A percentile compares a stretch with the other conserved stretches of the same genome.
Conservation (phyloP, 53 echinoderm and acorn worm genomes). For the Astropecten irregularis region DNA sequence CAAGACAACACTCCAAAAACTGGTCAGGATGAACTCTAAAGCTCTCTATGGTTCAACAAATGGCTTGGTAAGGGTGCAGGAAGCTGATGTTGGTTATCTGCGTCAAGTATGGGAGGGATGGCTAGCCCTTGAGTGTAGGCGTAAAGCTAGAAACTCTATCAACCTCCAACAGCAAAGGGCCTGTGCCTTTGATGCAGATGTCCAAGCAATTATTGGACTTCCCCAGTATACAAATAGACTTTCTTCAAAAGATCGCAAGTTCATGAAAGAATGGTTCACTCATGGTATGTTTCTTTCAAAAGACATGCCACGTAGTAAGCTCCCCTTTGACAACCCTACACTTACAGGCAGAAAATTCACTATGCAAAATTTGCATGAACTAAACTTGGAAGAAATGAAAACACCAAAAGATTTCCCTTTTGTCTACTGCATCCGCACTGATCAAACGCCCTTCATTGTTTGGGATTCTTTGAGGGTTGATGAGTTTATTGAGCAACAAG, state of each 20-base stretch:
- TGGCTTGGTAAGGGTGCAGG: not conserved
- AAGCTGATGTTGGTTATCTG: slow-evolving; percentile 24
- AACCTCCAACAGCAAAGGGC: slow-evolving; percentile 40
- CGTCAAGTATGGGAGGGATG: slow-evolving; percentile 56
- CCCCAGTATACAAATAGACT: not conserved
- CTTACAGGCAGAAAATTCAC: slow-evolving; percentile 44
- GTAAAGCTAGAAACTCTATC: not conserved
- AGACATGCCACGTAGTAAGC: not conserved
- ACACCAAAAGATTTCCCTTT: slow-evolving; percentile 36
- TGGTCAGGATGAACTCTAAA: not conserved
- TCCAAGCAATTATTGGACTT: not conserved
- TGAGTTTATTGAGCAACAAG: not conserved
- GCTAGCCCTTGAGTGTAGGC: slow-evolving; percentile 33
- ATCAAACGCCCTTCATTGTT: slow-evolving; percentile 30
- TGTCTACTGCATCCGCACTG: slow-evolving; percentile 34
- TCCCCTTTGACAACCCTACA: slow-evolving; percentile 57
- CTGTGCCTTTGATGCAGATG: slow-evolving; percentile 4
- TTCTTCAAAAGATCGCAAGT: slow-evolving; percentile 3
- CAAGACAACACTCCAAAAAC: not conserved
- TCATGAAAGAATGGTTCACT: slow-evolving; percentile 24
- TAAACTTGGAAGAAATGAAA: too few species aligned
- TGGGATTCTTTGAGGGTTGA: slow-evolving; percentile 59
- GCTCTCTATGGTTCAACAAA: not conserved
- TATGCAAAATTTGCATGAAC: too few species aligned
- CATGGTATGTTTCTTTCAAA: slow-evolving; percentile 47